A percentile compares a stretch with the other conserved stretches of the same genome.
phyloP scores from a whole-genome alignment of 2,113 vertebrate genomes.

The Sinocyclocheilus maitianheensis region DNA sequence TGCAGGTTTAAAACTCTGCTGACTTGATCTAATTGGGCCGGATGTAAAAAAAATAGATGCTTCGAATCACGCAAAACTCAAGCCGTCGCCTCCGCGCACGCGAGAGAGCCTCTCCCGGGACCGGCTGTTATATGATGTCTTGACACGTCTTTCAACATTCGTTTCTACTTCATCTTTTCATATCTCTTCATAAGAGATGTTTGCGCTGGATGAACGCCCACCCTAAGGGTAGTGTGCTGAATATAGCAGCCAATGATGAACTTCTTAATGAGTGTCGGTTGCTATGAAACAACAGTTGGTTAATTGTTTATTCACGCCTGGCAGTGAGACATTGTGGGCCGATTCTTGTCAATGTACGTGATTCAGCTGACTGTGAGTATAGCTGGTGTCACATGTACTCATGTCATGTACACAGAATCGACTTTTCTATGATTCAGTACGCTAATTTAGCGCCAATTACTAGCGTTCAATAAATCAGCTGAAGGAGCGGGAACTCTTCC shows the following conservation, averaged over 20 bases:
- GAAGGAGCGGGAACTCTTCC: neutral
- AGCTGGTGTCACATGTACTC: neutral
- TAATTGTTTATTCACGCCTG: constrained; percentile 60
- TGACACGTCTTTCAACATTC: constrained; percentile 27
- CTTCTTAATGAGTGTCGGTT: constrained; percentile 63
- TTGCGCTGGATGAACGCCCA: constrained; percentile 51
- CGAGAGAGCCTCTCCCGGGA: neutral
- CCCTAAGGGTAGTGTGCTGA: constrained; percentile 58
- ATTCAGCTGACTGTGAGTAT: neutral
- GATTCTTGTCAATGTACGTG: constrained; percentile 14
- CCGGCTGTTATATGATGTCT: constrained; percentile 20
- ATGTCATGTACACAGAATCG: neutral
- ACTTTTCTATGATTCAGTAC: neutral
- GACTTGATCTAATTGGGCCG: constrained; percentile 8
- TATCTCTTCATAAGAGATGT: constrained; percentile 53
- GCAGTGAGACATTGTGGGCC: constrained; percentile 13
- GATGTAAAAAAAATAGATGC: constrained; percentile 1
- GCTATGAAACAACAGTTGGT: constrained; percentile 66
- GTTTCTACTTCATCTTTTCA: constrained; percentile 35
- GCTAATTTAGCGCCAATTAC: neutral
- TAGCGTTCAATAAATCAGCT: neutral
- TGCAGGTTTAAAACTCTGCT: neutral
- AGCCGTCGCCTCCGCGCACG: neutral
- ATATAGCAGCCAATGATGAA: constrained; percentile 60
- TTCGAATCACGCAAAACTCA: neutral